Percentiles rank a stretch among this genome's conserved stretches.
Evolutionary conservation across 2,113 vertebrate species (phyloP).

Genomic region (Phrynocephalus versicolor): DNA sequence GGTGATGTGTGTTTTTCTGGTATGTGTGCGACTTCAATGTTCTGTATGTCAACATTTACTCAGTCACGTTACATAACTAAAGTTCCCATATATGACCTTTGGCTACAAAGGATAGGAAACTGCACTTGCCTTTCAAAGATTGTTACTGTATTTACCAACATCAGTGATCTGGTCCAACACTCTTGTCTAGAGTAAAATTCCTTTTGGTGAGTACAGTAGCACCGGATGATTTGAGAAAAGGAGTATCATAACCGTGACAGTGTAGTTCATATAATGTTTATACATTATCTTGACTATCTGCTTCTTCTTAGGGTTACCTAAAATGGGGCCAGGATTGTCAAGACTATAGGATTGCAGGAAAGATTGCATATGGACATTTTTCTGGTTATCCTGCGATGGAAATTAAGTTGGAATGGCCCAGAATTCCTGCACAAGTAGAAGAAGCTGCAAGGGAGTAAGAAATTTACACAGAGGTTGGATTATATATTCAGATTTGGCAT

Average conservation of each 20-base stretch:
- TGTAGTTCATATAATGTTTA: not conserved
- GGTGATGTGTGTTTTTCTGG: no score
- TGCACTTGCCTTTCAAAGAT: not conserved
- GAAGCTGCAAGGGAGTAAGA: conserved; percentile 70
- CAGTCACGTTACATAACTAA: not conserved
- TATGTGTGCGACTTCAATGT: no score
- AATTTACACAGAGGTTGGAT: conserved; percentile 6
- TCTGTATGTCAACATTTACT: no score
- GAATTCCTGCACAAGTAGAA: conserved; percentile 64
- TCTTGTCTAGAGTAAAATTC: conserved; percentile 80
- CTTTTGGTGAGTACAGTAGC: conserved; percentile 77
- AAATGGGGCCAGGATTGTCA: conserved; percentile 80
- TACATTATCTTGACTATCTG: not conserved
- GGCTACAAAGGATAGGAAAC: not conserved
- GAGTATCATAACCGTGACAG: not conserved
- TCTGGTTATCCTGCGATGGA: conserved; percentile 73
- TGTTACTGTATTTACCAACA: not conserved
- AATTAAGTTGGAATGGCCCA: conserved; percentile 72
- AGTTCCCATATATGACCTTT: not conserved
- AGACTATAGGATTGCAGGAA: conserved; percentile 66
- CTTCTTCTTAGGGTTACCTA: conserved; percentile 59
- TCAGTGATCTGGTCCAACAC: conserved; percentile 73
- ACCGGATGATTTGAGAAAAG: conserved; percentile 47
- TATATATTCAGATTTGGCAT: not conserved
- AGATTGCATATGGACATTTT: conserved; percentile 74